Conservation (phyloP, 2,888 invertebrate species). For the Limenitis arthemis region DNA sequence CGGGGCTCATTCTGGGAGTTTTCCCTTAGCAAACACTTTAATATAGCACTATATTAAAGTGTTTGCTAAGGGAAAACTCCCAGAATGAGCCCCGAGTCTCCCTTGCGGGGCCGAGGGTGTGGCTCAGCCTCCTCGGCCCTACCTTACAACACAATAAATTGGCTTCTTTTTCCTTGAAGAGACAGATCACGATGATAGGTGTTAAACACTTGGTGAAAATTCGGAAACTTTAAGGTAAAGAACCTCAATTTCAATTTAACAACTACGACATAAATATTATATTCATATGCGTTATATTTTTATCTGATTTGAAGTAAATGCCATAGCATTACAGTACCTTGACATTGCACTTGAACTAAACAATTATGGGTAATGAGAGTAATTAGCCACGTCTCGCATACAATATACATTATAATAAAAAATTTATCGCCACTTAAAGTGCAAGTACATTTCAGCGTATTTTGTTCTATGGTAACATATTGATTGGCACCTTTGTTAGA, state of each 20-base stretch:
- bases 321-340: background rate
- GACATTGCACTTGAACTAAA: conserved; percentile 8
- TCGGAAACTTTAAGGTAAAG: background rate
- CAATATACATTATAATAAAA: background rate
- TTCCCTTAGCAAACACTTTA: conserved; percentile 41
- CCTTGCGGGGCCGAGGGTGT: conserved; percentile 12
- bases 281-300: background rate
- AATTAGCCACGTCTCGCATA: conserved; percentile 1
- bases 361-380: conserved; percentile 5
- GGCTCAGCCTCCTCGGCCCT: background rate
- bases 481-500: background rate
- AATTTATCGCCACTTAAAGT: background rate
- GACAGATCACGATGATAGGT: conserved; percentile 9
- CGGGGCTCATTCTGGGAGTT: conserved; percentile 10
- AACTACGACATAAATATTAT: background rate
- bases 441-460: background rate
- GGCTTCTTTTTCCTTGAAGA: conserved; percentile 12
- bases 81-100: conserved; percentile 4
- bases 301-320: background rate
- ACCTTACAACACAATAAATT: conserved; percentile 19
- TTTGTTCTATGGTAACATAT: background rate
- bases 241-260: no score
- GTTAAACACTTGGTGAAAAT: conserved; percentile 9
- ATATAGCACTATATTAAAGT: conserved; percentile 41
- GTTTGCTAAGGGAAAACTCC: conserved; percentile 33